A percentile compares a stretch with the other conserved stretches of the same genome.
Evolutionary conservation across 2,888 invertebrate species (phyloP).

Genomic region (Agonum fuliginosum): DNA sequence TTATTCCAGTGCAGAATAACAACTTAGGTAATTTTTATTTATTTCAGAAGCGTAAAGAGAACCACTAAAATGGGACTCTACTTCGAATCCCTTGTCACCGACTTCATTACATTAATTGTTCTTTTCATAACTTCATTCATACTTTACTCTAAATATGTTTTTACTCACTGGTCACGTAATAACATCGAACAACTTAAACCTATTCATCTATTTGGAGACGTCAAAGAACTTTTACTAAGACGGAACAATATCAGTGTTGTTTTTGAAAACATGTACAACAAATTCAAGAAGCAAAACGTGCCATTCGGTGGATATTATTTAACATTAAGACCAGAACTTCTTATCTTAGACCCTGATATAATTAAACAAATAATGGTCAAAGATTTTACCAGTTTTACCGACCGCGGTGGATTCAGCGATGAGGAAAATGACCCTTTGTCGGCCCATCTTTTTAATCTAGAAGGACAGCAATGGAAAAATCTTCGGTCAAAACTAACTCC

Average conservation of each 20-base stretch:
- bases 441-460: constrained; percentile 51
- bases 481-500: constrained; percentile 44
- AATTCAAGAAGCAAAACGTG: neutral
- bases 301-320: neutral
- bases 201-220: neutral
- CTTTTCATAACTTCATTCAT: neutral
- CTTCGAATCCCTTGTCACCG: neutral
- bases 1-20: too few species aligned
- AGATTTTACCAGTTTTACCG: constrained; percentile 46
- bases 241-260: neutral
- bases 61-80: neutral
- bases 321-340: neutral
- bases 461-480: constrained; percentile 55
- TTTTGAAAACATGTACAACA: neutral
- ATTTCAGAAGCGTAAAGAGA: too few species aligned
- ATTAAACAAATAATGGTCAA: constrained; percentile 20
- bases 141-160: neutral
- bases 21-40: too few species aligned
- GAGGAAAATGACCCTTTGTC: constrained; percentile 42
- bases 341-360: neutral
- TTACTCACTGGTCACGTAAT: neutral
- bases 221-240: neutral
- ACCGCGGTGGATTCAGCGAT: constrained; percentile 57
- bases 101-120: neutral
- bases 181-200: neutral